Base-by-base conservation (phyloP, 1,140 invertebrate genomes). In the Brachionus calyciflorus region DNA sequence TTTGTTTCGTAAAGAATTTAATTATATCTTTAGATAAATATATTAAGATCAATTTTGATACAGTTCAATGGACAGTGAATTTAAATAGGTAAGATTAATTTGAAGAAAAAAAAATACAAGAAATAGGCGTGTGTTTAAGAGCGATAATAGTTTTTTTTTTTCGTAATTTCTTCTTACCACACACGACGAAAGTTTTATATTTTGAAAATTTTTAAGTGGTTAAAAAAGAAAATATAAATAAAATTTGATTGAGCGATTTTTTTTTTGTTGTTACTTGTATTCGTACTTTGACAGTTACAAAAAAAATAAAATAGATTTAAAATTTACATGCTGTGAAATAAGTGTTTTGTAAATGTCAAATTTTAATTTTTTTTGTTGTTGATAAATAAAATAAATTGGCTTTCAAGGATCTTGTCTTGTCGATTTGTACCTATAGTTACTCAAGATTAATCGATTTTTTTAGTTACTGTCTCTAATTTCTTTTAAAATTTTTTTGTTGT, bases 41-140 rank as follows among this genome's bases (percentile, higher is more conserved):
- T n/a, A 65, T 65, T 65, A 65, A 65, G 55, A 60, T 60, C 55
- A 60, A 65, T 44, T 65, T 65, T 44, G 60, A 65, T 65, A 65
- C 60, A 65, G 60, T 65, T 65, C 60, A 65, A 65, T 65, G 44
- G 44, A 24, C 60, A 65, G 21, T 65, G 3, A 14, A 7, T 7
- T 46, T 44, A 24, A 44, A 65, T 17, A 65, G 60, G 60, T 65
- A 65, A 44, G 60, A 41, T 24, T 19, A 37, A 37, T 19, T 60
- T 60, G 53, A 28, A 26, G 37, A 40, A 37, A 49, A 6, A 28
- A 5, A 5, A 5, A 5, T 37, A 9, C 3, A 37, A 37, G 28
- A 41, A 65, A 44, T 44, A 44, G 60, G 60, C 60, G 60, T 65
- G 60, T 65, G 57, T 30, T 63, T 63, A 63, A 55, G 53, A 12